Evolutionary conservation across 2,113 vertebrate genomes (phyloP).

Genomic region (Oophaga pumilio): DNA sequence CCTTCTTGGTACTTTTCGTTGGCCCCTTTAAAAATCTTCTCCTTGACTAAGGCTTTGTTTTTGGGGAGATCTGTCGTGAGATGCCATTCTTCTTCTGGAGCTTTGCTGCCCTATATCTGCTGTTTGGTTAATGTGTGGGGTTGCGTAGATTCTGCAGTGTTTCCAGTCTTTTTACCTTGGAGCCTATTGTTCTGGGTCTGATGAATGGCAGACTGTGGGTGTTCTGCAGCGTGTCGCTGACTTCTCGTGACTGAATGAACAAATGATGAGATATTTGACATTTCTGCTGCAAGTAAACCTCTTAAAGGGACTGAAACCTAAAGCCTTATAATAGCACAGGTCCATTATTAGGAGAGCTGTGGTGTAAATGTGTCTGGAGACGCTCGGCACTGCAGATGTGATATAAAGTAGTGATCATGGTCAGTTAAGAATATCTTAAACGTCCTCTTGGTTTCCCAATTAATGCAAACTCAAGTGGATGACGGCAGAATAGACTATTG

Average conservation of each 20-base stretch:
- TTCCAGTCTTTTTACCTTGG: background rate
- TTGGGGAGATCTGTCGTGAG: background rate
- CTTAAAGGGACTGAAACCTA: background rate
- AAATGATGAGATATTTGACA: background rate
- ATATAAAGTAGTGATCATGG: no score
- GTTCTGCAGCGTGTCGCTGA: background rate
- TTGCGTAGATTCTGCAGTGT: background rate
- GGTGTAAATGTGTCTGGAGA: no score
- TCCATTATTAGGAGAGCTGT: no score
- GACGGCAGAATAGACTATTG: no score
- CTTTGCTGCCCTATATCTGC: background rate
- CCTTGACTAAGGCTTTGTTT: background rate
- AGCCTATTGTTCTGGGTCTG: background rate
- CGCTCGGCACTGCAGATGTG: no score
- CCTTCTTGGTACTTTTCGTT: background rate
- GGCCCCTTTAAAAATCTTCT: background rate
- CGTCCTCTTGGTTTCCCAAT: no score
- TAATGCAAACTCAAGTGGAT: no score
- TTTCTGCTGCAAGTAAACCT: background rate
- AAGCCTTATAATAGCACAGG: background rate
- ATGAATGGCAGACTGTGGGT: background rate
- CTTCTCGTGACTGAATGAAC: background rate
- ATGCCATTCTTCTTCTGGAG: background rate
- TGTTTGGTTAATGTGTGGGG: background rate
- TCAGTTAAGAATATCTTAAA: no score